These are phyloP conservation scores for Drosophila mayri DNA, from an alignment of 1,140 invertebrate genomes.

Conservation along the genomic window DNA sequence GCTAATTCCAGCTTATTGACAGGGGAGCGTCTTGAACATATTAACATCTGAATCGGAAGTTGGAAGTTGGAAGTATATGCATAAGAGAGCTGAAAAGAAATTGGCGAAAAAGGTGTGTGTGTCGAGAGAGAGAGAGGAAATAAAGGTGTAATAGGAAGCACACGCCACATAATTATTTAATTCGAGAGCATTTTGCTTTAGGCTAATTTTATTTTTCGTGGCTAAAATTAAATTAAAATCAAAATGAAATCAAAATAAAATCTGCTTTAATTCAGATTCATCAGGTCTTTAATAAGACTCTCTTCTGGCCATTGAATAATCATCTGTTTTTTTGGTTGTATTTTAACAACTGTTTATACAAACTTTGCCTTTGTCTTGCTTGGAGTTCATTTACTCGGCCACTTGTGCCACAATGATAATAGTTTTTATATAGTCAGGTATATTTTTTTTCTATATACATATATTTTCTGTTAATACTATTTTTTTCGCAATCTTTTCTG, in stretches of 20 bases:
- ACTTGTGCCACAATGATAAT: slow-evolving; percentile 59
- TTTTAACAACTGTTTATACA: slow-evolving; percentile 63
- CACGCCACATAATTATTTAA: slow-evolving; percentile 33
- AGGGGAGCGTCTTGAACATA: slow-evolving; percentile 13
- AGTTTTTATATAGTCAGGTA: slow-evolving; percentile 53
- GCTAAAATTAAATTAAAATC: slow-evolving; percentile 3
- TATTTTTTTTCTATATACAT: slow-evolving; percentile 23
- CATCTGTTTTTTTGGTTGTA: slow-evolving; percentile 32
- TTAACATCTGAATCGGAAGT: slow-evolving; percentile 42
- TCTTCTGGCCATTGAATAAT: slow-evolving; percentile 58
- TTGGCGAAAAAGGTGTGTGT: slow-evolving; percentile 2
- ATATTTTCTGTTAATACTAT: slow-evolving; percentile 48
- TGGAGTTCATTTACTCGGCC: slow-evolving; percentile 65
- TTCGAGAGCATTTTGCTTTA: not conserved
- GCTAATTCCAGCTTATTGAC: slow-evolving; percentile 16
- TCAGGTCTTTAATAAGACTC: slow-evolving; percentile 2
- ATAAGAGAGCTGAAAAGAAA: slow-evolving; percentile 22
- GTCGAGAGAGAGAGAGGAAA: slow-evolving; percentile 16
- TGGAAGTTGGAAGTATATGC: slow-evolving; percentile 1
- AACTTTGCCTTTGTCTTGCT: slow-evolving; percentile 43
- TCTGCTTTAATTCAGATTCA: slow-evolving; percentile 9
- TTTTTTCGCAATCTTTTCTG: slow-evolving; percentile 58
- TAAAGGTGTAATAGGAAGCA: slow-evolving; percentile 19
- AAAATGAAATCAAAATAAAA: slow-evolving; percentile 12
- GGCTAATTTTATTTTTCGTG: slow-evolving; percentile 3